Evolutionary conservation across 2,888 invertebrate species (phyloP).

Genomic region (Rutpela maculata): DNA sequence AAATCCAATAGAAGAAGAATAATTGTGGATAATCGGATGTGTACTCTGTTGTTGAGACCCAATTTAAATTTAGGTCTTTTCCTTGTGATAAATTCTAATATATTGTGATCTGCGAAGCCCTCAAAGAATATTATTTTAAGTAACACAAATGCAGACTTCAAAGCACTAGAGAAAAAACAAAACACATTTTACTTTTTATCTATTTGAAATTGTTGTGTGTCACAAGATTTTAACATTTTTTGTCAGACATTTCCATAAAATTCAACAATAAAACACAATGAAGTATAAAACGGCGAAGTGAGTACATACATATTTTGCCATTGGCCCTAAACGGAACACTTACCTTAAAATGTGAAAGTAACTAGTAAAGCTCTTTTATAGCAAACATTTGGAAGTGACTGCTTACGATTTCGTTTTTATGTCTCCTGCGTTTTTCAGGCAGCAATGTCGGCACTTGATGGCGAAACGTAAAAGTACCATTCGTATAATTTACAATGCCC

Average conservation of each 20-base stretch:
- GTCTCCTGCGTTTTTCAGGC: conserved; percentile 26
- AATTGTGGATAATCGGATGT: too few relatives aligned
- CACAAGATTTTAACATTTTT: conserved; percentile 6
- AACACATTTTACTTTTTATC: background rate
- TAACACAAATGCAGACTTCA: background rate
- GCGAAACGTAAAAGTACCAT: conserved; percentile 56
- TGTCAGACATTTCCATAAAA: conserved; percentile 1
- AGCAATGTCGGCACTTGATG: conserved; percentile 48
- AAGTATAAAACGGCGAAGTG: background rate
- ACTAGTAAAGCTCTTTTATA: conserved; percentile 30
- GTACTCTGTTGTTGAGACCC: too few relatives aligned
- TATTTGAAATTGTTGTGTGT: background rate
- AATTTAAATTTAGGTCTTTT: background rate
- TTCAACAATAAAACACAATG: conserved; percentile 22
- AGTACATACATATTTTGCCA: conserved; percentile 18
- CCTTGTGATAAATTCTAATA: background rate
- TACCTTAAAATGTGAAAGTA: conserved; percentile 37
- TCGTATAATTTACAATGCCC: conserved; percentile 57
- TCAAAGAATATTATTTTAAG: background rate
- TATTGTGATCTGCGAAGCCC: background rate
- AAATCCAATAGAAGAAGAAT: too few relatives aligned
- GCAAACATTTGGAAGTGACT: conserved; percentile 42
- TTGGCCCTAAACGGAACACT: conserved; percentile 33
- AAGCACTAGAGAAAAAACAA: background rate
- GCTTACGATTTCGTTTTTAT: conserved; percentile 44